A percentile compares a stretch with the other conserved stretches of the same genome.
Evolutionary conservation across 2,797 vertebrate genomes (phyloP).

Genomic region (Coregonus sp.): DNA sequence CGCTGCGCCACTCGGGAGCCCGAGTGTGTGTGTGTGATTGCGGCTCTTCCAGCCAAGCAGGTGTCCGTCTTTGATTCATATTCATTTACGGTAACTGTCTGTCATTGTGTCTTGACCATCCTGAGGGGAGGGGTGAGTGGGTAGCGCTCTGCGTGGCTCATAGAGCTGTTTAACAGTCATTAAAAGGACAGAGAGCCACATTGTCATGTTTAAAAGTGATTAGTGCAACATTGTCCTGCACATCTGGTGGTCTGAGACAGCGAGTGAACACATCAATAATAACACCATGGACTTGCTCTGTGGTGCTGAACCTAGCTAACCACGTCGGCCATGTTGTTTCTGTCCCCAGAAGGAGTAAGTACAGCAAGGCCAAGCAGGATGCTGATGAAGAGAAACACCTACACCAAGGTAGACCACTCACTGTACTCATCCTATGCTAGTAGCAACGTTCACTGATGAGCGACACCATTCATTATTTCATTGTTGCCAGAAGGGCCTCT

Average conservation of each 20-base stretch:
- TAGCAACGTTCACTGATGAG: not conserved
- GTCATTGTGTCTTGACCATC: constrained; percentile 24
- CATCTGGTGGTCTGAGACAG: constrained; percentile 64
- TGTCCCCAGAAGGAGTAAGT: constrained; percentile 89
- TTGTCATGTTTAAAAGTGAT: constrained; percentile 57
- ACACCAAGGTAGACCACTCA: constrained; percentile 85
- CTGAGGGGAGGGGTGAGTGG: constrained; percentile 55
- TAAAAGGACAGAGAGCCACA: constrained; percentile 18
- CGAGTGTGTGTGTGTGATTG: constrained; percentile 38
- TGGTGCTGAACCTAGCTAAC: constrained; percentile 33
- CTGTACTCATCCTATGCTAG: constrained; percentile 15
- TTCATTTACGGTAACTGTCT: constrained; percentile 58
- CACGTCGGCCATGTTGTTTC: constrained; percentile 39
- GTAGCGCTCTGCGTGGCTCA: constrained; percentile 43
- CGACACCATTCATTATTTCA: too few relatives aligned
- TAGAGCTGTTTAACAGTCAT: constrained; percentile 59
- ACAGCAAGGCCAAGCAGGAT: constrained; percentile 98
- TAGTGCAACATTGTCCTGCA: constrained; percentile 57
- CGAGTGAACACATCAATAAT: constrained; percentile 40
- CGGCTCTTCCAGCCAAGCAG: constrained; percentile 66
- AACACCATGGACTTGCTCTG: not conserved
- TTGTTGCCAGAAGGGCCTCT: too few relatives aligned
- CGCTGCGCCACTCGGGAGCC: too few relatives aligned
- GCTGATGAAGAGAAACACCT: constrained; percentile 95
- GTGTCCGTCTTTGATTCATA: constrained; percentile 69